phyloP scores from a whole-genome alignment of 2,797 vertebrate genomes.

The Melanotaenia maccullochi region DNA sequence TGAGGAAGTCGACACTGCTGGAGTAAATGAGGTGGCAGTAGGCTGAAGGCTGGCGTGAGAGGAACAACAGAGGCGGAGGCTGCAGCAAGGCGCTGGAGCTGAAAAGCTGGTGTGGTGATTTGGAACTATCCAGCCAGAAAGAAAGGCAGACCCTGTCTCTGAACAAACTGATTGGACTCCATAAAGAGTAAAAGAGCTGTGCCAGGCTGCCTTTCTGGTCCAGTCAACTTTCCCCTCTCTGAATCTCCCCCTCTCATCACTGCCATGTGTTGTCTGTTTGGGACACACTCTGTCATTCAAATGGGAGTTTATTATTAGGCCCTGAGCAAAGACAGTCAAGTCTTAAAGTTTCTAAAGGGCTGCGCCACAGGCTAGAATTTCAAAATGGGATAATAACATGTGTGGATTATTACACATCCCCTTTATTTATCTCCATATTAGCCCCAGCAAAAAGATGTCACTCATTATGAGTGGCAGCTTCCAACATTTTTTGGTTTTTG shows the following conservation, averaged over 20 bases:
- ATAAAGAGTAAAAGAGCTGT: slow-evolving; percentile 71
- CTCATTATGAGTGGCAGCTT: slow-evolving; percentile 71
- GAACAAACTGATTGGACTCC: slow-evolving; percentile 52
- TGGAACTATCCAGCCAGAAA: slow-evolving; percentile 40
- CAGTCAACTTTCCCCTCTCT: slow-evolving; percentile 47
- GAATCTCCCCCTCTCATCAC: slow-evolving; percentile 62
- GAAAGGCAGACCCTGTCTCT: slow-evolving; percentile 26
- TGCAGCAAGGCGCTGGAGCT: slow-evolving; percentile 28
- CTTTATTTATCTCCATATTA: slow-evolving; percentile 80
- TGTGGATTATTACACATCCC: slow-evolving; percentile 76
- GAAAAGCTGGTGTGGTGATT: slow-evolving; percentile 43
- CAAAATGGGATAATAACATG: slow-evolving; percentile 82
- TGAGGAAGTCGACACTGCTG: slow-evolving; percentile 49
- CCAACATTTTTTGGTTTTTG: slow-evolving; percentile 32
- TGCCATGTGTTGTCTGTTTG: slow-evolving; percentile 79
- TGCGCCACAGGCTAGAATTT: slow-evolving; percentile 75
- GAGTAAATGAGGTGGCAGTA: slow-evolving; percentile 63
- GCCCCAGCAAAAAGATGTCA: slow-evolving; percentile 62
- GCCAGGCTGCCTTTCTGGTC: slow-evolving; percentile 38
- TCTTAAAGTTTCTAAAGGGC: slow-evolving; percentile 81
- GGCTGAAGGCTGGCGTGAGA: slow-evolving; percentile 43
- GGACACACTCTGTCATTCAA: slow-evolving; percentile 81
- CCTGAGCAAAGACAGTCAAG: slow-evolving; percentile 79
- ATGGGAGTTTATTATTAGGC: slow-evolving; percentile 80
- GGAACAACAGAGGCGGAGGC: slow-evolving; percentile 42